phyloP scores from a whole-genome alignment of 2,113 vertebrate genomes.

The Urocynchramus pylzowi region DNA sequence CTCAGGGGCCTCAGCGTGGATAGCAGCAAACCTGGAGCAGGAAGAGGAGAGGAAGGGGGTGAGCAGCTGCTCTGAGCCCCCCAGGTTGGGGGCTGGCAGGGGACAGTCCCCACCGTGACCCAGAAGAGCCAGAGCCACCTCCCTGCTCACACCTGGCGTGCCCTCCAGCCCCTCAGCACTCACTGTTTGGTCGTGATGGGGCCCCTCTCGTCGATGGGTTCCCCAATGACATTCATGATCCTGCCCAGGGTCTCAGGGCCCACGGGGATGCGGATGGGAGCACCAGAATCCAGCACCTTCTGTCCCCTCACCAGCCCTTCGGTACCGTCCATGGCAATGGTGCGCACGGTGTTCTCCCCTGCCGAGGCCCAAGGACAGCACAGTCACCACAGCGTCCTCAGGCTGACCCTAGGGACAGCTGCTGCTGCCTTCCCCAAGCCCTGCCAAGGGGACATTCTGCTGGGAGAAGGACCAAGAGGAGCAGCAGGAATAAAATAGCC shows the following conservation, averaged over 20 bases:
- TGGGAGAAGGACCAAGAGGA: background rate
- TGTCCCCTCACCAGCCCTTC: slow-evolving; percentile 96
- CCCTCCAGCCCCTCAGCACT: slow-evolving; percentile 34
- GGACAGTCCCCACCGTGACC: background rate
- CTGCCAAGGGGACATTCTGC: background rate
- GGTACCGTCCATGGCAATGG: slow-evolving; percentile 97
- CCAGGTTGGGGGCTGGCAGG: rapidly evolving
- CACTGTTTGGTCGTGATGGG: slow-evolving; percentile 95
- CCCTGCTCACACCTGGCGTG: background rate
- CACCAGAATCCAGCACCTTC: slow-evolving; percentile 91
- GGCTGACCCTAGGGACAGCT: background rate
- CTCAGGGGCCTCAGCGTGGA: slow-evolving; percentile 96
- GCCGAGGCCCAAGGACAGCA: background rate
- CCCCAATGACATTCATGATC: slow-evolving; percentile 99
- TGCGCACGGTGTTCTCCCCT: slow-evolving; percentile 96
- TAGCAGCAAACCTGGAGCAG: slow-evolving; percentile 83
- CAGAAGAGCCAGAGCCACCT: background rate
- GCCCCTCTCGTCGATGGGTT: slow-evolving; percentile 95
- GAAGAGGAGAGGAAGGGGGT: background rate
- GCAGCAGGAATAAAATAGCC: background rate
- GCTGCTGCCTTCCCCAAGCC: background rate
- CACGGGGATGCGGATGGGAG: slow-evolving; percentile 95
- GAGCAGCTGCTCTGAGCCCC: background rate
- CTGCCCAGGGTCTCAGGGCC: slow-evolving; percentile 94
- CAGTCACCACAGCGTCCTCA: background rate